Percentiles rank a stretch among this genome's conserved stretches.
These are phyloP conservation scores for Lerista edwardsae DNA, from an alignment of 2,797 vertebrate genomes.

Conservation along the genomic window DNA sequence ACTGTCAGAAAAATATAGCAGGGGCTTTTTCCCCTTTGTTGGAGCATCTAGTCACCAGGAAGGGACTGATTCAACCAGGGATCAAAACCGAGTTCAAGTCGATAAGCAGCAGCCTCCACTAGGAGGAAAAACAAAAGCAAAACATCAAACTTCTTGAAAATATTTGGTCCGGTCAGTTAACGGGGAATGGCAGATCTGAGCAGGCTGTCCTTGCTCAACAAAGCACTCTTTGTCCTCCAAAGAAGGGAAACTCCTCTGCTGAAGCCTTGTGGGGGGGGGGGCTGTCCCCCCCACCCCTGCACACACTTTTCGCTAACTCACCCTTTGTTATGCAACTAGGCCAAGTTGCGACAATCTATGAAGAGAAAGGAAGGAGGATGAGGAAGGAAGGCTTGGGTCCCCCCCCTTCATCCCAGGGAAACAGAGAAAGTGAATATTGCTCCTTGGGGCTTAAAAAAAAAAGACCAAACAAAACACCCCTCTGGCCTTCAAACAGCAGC, in stretches of 20 bases:
- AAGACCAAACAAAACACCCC: neutral
- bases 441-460: conserved; percentile 6
- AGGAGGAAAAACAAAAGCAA: too few species aligned
- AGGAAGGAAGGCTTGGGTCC: too few species aligned
- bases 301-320: neutral
- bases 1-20: too few species aligned
- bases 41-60: neutral
- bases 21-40: too few species aligned
- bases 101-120: rapidly evolving
- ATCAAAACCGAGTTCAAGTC: neutral
- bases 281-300: neutral
- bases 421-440: neutral
- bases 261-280: neutral
- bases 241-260: too few species aligned
- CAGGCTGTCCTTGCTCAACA: neutral
- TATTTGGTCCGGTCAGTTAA: too few species aligned
- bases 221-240: neutral
- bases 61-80: neutral
- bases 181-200: neutral
- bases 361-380: neutral
- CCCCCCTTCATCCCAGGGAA: neutral
- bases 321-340: neutral
- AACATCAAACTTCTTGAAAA: neutral
- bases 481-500: conserved; percentile 19
- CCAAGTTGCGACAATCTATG: rapidly evolving